phyloP scores from a whole-genome alignment of 2,888 invertebrate species.

The Vesta saturnalis region DNA sequence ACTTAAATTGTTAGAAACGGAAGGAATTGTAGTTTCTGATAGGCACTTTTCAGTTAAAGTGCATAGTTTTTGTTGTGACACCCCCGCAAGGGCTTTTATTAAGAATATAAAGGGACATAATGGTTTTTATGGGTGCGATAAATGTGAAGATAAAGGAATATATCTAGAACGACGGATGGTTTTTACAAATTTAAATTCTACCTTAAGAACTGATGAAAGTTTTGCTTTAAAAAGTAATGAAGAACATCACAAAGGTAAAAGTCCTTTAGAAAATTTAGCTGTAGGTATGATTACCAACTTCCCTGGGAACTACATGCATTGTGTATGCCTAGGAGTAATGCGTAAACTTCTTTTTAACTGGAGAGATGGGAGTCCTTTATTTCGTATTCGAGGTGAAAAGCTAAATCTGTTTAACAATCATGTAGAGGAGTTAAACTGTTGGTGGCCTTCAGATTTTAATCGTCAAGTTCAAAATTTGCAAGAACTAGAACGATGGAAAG shows the following conservation, averaged over 20 bases:
- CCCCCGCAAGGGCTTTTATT: neutral
- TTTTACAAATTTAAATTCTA: neutral
- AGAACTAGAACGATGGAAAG: no score
- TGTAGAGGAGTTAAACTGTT: no score
- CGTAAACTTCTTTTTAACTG: no score
- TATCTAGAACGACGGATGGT: slow-evolving; percentile 4
- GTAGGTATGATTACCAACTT: neutral
- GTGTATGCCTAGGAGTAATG: neutral
- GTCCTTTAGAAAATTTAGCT: neutral
- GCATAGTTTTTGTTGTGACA: neutral
- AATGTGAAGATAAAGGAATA: no score
- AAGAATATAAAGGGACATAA: no score
- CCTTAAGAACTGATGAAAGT: neutral
- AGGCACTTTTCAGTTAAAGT: neutral
- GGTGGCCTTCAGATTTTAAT: no score
- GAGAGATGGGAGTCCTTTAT: neutral
- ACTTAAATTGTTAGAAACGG: no score
- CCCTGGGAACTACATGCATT: slow-evolving; percentile 6
- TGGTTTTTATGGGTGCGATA: no score
- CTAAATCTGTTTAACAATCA: slow-evolving; percentile 29
- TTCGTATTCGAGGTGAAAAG: no score
- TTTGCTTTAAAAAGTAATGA: neutral
- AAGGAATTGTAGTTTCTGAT: neutral
- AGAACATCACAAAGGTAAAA: no score
- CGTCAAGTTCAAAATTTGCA: no score